phyloP scores from a whole-genome alignment of 2,888 invertebrate species.

The Hanleya hanleyi region DNA sequence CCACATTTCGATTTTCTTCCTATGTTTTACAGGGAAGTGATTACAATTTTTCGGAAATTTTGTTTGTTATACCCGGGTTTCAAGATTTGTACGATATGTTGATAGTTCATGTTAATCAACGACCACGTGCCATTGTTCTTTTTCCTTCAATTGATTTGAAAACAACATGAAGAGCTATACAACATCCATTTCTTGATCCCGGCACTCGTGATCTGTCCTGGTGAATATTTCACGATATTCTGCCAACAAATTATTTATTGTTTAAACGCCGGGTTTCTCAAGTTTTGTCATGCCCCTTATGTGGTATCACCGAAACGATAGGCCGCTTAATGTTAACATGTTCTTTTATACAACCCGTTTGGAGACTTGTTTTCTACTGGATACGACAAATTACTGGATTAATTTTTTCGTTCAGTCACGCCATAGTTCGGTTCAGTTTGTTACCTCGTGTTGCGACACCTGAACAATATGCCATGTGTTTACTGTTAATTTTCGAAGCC shows the following conservation, averaged over 20 bases:
- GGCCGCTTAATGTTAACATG: neutral
- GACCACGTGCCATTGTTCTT: neutral
- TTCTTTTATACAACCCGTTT: neutral
- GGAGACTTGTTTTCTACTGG: neutral
- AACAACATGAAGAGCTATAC: neutral
- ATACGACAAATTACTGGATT: neutral
- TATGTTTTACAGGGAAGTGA: neutral
- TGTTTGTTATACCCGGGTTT: neutral
- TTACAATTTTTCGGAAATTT: neutral
- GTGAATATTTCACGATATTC: neutral
- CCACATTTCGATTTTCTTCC: slow-evolving; percentile 1
- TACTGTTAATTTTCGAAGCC: neutral
- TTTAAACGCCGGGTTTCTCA: neutral
- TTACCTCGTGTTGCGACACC: neutral
- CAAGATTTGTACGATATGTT: neutral
- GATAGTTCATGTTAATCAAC: neutral
- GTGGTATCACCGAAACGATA: neutral
- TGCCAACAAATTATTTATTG: neutral
- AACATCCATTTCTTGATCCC: neutral
- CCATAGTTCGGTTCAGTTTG: neutral
- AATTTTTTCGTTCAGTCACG: neutral
- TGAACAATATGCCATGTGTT: neutral
- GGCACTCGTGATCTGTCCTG: neutral
- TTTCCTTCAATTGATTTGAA: neutral
- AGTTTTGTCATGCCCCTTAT: neutral